Evolutionary conservation across 2,797 vertebrate species (phyloP), one percentile per base, ranked within the genome.

Genomic region (Sus cebifrons): DNA sequence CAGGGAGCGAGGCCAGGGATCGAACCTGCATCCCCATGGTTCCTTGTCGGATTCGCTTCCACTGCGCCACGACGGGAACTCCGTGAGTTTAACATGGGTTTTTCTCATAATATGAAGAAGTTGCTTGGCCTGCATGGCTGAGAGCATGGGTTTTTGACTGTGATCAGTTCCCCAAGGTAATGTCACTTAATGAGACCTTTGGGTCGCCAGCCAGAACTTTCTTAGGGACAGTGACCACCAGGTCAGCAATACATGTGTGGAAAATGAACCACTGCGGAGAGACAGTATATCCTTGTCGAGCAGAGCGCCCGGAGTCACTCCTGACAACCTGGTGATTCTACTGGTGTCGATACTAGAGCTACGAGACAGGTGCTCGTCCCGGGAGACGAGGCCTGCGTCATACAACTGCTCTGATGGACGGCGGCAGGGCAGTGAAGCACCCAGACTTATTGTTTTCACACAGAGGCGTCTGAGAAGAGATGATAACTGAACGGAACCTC

Each of bases 171-270:
- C 64, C 23, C 12, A 27, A 44, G 21, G 81, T 65, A 9, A 32
- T 64, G 13, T 73, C 52, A 85, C 78, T 93, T 70, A 81, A 40
- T 21, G 78, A 91, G 71, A 44, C 58, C 54, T 56, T 68, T n/a
- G 21, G 20, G 36, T 67, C 27, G 40, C 71, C 60, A 62, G 44
- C 52, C 83, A 54, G 67, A 67, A 40, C 52, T 88, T 81, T 54
- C 64, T 40, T 68, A 60, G 84, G n/a, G 68, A 75, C 23, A 29
- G 12, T 40, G 11, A 68, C 62, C 9, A 11, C 54, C 15, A 10
- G 94, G 79, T 90, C 32, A 87, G 0, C 15, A 70, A 6, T 65
- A 49, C 17, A 5, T 82, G n/a, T 32, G 44, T 92, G 32, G 79
- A 44, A 40, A 73, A 11, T 17, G 82, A 79, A 88, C 49, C 89